Evolutionary conservation across 1,140 invertebrate species (phyloP).

Genomic region (Pantala flavescens): DNA sequence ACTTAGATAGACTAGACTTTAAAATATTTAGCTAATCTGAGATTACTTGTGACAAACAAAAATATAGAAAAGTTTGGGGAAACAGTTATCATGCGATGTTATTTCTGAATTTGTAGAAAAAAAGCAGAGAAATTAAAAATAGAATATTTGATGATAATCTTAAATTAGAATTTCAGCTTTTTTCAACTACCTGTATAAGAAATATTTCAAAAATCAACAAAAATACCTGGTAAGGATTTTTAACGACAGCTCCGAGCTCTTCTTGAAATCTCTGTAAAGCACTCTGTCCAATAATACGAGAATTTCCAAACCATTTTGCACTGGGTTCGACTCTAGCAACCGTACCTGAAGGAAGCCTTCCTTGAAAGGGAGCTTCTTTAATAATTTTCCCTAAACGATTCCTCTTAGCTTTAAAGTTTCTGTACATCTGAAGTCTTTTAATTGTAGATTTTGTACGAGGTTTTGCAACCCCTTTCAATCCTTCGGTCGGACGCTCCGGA

Average conservation of each 20-base stretch:
- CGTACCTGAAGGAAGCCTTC: slow-evolving; percentile 74
- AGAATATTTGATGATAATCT: no score
- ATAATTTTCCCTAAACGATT: slow-evolving; percentile 87
- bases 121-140: no score
- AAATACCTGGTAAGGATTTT: slow-evolving; percentile 79
- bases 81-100: no score
- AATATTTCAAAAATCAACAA: no score
- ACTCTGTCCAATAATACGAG: slow-evolving; percentile 81
- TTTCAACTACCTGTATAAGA: no score
- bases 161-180: no score
- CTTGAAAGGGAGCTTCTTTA: slow-evolving; percentile 89
- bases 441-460: slow-evolving; percentile 86
- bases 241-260: slow-evolving; percentile 85
- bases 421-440: slow-evolving; percentile 94
- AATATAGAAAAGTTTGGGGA: no score
- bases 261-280: slow-evolving; percentile 95
- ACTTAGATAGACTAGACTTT: no score
- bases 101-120: no score
- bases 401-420: slow-evolving; percentile 90
- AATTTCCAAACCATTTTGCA: slow-evolving; percentile 96
- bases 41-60: no score
- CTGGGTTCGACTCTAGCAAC: slow-evolving; percentile 92
- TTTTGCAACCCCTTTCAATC: slow-evolving; percentile 73
- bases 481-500: slow-evolving; percentile 62
- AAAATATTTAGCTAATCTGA: no score